phyloP scores from a whole-genome alignment of 2,113 vertebrate species.

The Varanus komodoensis region DNA sequence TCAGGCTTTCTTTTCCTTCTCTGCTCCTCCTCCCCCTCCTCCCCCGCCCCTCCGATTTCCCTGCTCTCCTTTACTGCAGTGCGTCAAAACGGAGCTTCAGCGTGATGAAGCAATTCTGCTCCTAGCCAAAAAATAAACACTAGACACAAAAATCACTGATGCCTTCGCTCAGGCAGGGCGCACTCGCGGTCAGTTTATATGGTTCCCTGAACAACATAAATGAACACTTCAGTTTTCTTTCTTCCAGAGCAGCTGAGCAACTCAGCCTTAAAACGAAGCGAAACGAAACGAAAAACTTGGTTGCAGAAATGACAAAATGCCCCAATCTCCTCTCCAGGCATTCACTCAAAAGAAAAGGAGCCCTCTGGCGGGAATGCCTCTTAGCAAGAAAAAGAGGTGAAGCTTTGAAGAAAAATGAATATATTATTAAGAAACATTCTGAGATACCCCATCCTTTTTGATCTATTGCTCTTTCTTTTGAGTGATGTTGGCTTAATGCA shows the following conservation, averaged over 20 bases:
- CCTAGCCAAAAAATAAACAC: too few relatives aligned
- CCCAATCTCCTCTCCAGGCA: too few relatives aligned
- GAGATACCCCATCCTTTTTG: not conserved
- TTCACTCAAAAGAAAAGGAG: not conserved
- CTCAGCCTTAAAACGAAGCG: not conserved
- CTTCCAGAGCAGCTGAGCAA: not conserved
- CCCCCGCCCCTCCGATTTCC: constrained; percentile 1
- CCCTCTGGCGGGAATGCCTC: not conserved
- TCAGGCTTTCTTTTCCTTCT: not conserved
- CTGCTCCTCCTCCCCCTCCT: not conserved
- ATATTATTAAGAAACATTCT: not conserved
- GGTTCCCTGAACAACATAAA: not conserved
- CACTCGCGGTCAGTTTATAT: not conserved
- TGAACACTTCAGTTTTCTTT: not conserved
- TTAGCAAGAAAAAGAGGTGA: too few relatives aligned
- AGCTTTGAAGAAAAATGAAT: too few relatives aligned
- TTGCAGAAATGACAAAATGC: not conserved
- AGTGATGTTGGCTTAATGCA: not conserved
- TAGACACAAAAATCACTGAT: not conserved
- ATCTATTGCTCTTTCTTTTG: not conserved
- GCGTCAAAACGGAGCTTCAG: constrained; percentile 59
- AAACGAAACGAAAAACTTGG: not conserved
- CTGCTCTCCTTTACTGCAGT: constrained; percentile 63
- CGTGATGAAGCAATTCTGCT: constrained; percentile 1
- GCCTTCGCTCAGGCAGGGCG: not conserved